Evolutionary conservation across 2,797 vertebrate species (phyloP).

Genomic region (Esox masquinongy): DNA sequence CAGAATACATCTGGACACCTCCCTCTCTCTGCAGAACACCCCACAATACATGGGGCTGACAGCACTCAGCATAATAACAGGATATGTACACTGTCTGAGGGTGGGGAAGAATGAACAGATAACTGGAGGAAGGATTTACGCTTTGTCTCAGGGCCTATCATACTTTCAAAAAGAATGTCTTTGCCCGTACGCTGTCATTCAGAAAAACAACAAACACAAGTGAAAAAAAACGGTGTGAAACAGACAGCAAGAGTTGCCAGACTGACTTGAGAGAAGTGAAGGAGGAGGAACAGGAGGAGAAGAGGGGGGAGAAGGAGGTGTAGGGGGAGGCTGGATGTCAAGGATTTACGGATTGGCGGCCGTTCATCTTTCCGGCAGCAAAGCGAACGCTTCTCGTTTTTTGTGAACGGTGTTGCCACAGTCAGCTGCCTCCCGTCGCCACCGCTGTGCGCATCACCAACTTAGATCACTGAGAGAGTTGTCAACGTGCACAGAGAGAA

Average conservation of each 20-base stretch:
- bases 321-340: conserved; percentile 70
- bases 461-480: conserved; percentile 83
- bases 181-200: conserved; percentile 52
- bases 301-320: neutral
- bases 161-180: conserved; percentile 4
- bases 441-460: conserved; percentile 79
- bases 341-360: conserved; percentile 86
- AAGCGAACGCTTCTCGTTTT: conserved; percentile 12
- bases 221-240: conserved; percentile 16
- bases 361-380: conserved; percentile 87
- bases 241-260: conserved; percentile 26
- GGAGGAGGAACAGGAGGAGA: neutral
- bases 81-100: neutral
- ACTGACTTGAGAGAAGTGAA: conserved; percentile 11
- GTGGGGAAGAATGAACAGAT: neutral
- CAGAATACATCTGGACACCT: neutral
- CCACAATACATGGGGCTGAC: neutral
- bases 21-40: neutral
- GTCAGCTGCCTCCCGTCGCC: conserved; percentile 92
- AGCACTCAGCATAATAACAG: conserved; percentile 2
- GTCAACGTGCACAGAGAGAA: conserved; percentile 50
- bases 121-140: neutral
- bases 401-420: conserved; percentile 60
- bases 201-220: conserved; percentile 34
- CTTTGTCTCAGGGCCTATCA: neutral